A percentile compares a stretch with the other conserved stretches of the same genome.
phyloP scores from a whole-genome alignment of 2,888 invertebrate species.

The Sinotaia quadrata region DNA sequence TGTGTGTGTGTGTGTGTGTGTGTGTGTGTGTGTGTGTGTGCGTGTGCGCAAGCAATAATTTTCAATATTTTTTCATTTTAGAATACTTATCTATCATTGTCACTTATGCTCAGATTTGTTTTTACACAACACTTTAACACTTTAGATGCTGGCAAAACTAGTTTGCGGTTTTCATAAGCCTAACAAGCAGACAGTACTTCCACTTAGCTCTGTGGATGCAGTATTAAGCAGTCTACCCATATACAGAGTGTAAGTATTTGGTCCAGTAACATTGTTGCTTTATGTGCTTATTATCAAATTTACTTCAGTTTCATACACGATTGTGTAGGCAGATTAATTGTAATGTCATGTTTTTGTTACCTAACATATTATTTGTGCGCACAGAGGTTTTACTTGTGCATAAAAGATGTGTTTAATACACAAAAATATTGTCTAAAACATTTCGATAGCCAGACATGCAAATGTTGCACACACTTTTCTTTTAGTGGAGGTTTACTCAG shows the following conservation, averaged over 20 bases:
- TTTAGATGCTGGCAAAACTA: conserved; percentile 88
- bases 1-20: too few species aligned
- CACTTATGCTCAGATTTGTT: too few species aligned
- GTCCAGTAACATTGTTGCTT: neutral
- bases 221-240: conserved; percentile 83
- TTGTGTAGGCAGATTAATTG: neutral
- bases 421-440: too few species aligned
- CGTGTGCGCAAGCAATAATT: neutral
- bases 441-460: too few species aligned
- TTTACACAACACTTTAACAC: too few species aligned
- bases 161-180: conserved; percentile 86
- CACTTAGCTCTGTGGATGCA: conserved; percentile 79
- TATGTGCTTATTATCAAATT: neutral
- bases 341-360: neutral
- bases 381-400: too few species aligned
- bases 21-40: neutral
- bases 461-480: too few species aligned
- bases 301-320: neutral
- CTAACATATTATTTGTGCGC: too few species aligned
- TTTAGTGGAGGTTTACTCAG: too few species aligned
- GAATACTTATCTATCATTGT: neutral
- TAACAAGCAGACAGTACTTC: conserved; percentile 88
- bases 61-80: neutral
- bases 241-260: conserved; percentile 79
- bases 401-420: too few species aligned